Evolutionary conservation across 2,888 invertebrate genomes (phyloP), one percentile per base, ranked within the genome.

Genomic region (Phortica okadai): DNA sequence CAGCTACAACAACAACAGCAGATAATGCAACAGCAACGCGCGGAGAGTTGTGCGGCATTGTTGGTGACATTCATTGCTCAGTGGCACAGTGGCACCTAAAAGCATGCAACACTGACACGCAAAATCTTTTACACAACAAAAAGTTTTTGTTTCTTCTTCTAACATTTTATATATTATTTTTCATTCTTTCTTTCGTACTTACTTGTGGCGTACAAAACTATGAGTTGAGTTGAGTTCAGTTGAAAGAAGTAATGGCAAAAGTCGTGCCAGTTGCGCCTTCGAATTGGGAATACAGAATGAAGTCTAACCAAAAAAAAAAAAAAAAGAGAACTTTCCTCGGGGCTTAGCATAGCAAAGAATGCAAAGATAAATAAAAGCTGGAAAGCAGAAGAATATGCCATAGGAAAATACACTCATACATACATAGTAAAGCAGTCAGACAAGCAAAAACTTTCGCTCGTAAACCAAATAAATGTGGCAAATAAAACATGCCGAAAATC

Each of bases 81-180:
- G 54, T 14, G 14, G 33, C 14, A 69, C 54, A 54, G 54, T 14
- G 14, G 33, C 14, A 69, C 67, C 66, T 45, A 76, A 75, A 73
- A 73, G 64, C 62, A 74, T 74, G 75, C 76, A 73, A 66, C 45
- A 66, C 69, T 62, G 75, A 77, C 78, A 81, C 76, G 69, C 74
- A 64, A 80, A 81, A 78, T 78, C 80, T 78, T 81, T 79, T 79
- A 44, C 76, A 76, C 16, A 62, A 62, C 5, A 21, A 50, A 81
- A 79, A 78, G 41, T 33, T 33, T 33, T 33, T 33, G 33, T 33
- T 33, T 33, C 33, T 33, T 33, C 33, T 33, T 33, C 33, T 33
- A 33, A 33, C 33, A 33, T 33, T 33, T 33, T 33, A 33, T 33
- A 33, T 33, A 33, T 33, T 33, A 33, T 33, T 2, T 5, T 33